These are phyloP conservation scores for Acholoe squamosa DNA, from an alignment of 2,888 invertebrate genomes.

Conservation along the genomic window DNA sequence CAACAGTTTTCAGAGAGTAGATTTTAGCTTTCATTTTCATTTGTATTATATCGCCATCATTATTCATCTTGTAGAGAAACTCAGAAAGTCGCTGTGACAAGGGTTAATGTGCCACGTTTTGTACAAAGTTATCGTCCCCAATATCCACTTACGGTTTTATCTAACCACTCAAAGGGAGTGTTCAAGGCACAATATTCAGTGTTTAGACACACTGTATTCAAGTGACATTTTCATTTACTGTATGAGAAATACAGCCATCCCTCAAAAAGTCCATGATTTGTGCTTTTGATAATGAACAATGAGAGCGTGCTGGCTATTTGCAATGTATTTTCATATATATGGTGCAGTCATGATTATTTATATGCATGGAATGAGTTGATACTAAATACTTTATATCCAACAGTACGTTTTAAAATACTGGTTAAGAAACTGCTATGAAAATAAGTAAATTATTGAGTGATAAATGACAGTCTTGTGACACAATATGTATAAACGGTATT, in stretches of 20 bases:
- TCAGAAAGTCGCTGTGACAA: not conserved
- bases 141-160: not conserved
- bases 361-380: constrained; percentile 24
- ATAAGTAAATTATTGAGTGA: no score
- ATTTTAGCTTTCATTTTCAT: not conserved
- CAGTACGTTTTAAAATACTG: not conserved
- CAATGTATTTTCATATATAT: constrained; percentile 38
- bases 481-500: not conserved
- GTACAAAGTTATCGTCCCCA: not conserved
- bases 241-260: not conserved
- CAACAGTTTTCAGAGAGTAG: not conserved
- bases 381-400: not conserved
- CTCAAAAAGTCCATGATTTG: not conserved
- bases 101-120: not conserved
- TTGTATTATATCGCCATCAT: constrained; percentile 2
- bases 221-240: not conserved
- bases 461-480: no score
- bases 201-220: not conserved
- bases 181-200: not conserved
- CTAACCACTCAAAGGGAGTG: not conserved
- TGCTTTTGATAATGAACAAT: not conserved
- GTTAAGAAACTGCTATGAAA: not conserved
- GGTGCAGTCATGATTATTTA: constrained; percentile 7
- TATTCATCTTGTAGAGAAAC: not conserved
- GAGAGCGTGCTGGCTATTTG: not conserved